A percentile compares a stretch with the other conserved stretches of the same genome.
Conservation (phyloP, 2,113 vertebrate genomes). For the Pelvicachromis taeniatus region DNA sequence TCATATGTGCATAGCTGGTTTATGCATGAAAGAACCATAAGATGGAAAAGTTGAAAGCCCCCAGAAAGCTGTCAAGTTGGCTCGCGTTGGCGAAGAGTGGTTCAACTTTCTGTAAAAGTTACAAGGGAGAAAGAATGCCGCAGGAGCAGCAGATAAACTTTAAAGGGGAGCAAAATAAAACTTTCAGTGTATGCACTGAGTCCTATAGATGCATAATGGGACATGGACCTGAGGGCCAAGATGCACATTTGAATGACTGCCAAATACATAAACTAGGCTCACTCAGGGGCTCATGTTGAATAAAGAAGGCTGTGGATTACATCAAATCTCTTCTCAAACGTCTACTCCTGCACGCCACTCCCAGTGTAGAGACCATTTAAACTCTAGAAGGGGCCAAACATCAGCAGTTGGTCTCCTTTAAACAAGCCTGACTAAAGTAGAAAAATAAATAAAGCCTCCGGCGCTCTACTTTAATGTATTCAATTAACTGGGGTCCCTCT, state of each 20-base stretch:
- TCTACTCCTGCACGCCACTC: conserved; percentile 61
- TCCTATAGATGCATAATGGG: conserved; percentile 39
- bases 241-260: conserved; percentile 65
- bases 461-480: conserved; percentile 81
- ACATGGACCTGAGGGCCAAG: conserved; percentile 25
- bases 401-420: conserved; percentile 78
- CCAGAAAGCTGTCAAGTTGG: neutral
- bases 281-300: conserved; percentile 66
- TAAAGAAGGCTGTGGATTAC: conserved; percentile 77
- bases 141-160: conserved; percentile 1
- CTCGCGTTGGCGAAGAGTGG: neutral
- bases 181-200: neutral
- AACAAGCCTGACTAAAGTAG: conserved; percentile 79
- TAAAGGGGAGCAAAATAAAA: conserved; percentile 8
- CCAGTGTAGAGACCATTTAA: conserved; percentile 70
- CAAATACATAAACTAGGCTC: conserved; percentile 58
- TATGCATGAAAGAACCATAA: neutral
- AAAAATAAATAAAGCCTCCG: conserved; percentile 79
- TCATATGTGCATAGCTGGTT: neutral
- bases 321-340: conserved; percentile 64
- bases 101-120: neutral
- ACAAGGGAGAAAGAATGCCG: neutral
- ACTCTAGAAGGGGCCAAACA: conserved; percentile 69
- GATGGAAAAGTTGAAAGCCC: neutral
- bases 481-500: conserved; percentile 80